Conservation (phyloP, 2,113 vertebrate genomes). For the Poeciliopsis occidentalis region DNA sequence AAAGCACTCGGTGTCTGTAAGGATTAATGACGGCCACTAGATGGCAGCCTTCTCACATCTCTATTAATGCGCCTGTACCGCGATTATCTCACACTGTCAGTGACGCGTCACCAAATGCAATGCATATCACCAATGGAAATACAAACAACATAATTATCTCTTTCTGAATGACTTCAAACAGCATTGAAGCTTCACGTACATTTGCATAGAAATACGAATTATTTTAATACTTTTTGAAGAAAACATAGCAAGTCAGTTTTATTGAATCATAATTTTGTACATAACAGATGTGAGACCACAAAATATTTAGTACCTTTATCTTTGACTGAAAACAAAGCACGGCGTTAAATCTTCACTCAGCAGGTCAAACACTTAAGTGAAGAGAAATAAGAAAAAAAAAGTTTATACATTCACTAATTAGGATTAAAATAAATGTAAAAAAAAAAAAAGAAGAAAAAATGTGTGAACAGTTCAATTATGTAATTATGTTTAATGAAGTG, state of each 20-base stretch:
- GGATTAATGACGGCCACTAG: constrained; percentile 24
- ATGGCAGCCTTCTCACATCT: constrained; percentile 31
- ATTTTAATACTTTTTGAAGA: background rate
- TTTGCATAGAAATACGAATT: background rate
- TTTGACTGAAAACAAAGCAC: background rate
- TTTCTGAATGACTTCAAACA: background rate
- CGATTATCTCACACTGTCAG: background rate
- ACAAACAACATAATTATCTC: background rate
- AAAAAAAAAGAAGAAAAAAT: background rate
- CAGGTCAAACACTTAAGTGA: background rate
- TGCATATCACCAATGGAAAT: background rate
- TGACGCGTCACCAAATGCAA: background rate
- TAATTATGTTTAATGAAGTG: constrained; percentile 1
- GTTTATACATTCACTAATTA: background rate
- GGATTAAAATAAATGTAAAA: background rate
- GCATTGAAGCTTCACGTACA: background rate
- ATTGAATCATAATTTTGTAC: background rate
- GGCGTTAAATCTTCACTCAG: background rate
- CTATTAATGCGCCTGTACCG: background rate
- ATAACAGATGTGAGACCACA: background rate
- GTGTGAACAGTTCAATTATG: constrained; percentile 2
- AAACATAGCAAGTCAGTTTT: background rate
- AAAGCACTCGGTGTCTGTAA: background rate
- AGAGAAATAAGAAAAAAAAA: background rate
- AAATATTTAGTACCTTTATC: background rate